Evolutionary conservation across 2,113 vertebrate species (phyloP).

Genomic region (Lontra canadensis): DNA sequence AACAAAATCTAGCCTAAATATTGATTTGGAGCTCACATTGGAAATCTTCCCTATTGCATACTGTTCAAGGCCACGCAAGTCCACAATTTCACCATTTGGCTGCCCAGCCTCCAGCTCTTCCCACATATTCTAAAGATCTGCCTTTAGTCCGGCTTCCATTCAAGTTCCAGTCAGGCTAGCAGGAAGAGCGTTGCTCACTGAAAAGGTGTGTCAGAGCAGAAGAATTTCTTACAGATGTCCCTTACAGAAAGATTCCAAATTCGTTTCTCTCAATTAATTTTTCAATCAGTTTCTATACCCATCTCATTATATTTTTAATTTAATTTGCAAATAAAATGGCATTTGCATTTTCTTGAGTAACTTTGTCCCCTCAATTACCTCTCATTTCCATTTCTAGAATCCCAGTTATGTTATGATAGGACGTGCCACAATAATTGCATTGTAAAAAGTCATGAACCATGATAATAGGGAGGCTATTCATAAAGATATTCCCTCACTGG

Average conservation of each 20-base stretch:
- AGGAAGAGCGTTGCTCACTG: background rate
- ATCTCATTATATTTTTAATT: slow-evolving; percentile 69
- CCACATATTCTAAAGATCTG: slow-evolving; percentile 5
- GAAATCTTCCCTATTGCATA: background rate
- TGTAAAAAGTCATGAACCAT: slow-evolving; percentile 55
- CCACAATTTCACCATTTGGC: background rate
- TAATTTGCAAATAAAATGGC: slow-evolving; percentile 73
- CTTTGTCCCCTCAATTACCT: slow-evolving; percentile 59
- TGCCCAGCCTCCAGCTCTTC: background rate
- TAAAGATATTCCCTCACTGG: slow-evolving; percentile 33
- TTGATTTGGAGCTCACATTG: background rate
- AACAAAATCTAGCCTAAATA: background rate
- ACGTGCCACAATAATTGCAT: slow-evolving; percentile 61
- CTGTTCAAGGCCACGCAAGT: background rate
- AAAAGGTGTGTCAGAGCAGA: background rate
- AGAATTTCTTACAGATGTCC: slow-evolving; percentile 38
- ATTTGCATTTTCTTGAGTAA: slow-evolving; percentile 43
- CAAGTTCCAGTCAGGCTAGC: background rate
- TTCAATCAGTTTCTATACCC: slow-evolving; percentile 55
- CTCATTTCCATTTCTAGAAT: slow-evolving; percentile 58
- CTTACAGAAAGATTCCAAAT: slow-evolving; percentile 42
- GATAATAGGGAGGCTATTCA: slow-evolving; percentile 61
- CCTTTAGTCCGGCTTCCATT: background rate
- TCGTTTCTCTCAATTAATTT: slow-evolving; percentile 63
- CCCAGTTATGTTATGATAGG: slow-evolving; percentile 68